Conservation (phyloP, 2,797 vertebrate genomes). For the Micropoecilia bifurca region DNA sequence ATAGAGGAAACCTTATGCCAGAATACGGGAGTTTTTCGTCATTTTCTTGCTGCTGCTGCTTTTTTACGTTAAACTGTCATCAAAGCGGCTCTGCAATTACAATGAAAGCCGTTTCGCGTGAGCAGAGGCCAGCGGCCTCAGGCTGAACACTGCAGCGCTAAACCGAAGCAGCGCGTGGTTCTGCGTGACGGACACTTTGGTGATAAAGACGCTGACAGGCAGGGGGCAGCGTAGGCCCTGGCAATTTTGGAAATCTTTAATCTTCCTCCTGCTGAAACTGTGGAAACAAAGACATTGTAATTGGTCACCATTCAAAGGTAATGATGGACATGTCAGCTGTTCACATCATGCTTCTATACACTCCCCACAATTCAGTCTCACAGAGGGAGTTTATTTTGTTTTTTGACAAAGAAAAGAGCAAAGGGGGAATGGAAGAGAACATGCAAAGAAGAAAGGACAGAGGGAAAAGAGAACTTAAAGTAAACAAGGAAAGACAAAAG, state of each 20-base stretch:
- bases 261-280: conserved; percentile 33
- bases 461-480: not conserved
- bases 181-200: conserved; percentile 41
- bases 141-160: conserved; percentile 41
- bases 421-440: not conserved
- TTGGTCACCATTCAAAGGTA: conserved; percentile 63
- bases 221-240: conserved; percentile 46
- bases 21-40: not conserved
- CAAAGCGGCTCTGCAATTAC: conserved; percentile 24
- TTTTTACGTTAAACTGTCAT: conserved; percentile 34
- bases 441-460: not conserved
- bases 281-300: conserved; percentile 59
- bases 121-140: conserved; percentile 27
- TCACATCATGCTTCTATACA: conserved; percentile 29
- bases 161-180: conserved; percentile 62
- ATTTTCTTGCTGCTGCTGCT: not conserved
- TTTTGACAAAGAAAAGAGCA: conserved; percentile 26
- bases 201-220: conserved; percentile 60
- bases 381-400: not conserved
- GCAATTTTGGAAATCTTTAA: conserved; percentile 54
- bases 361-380: conserved; percentile 28
- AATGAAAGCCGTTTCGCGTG: conserved; percentile 36
- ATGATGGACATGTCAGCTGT: conserved; percentile 49
- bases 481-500: not conserved
- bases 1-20: not conserved